Percentiles rank a stretch among this genome's conserved stretches.
These are phyloP conservation scores for Stigmatopora nigra DNA, from an alignment of 2,113 vertebrate genomes.

Conservation along the genomic window DNA sequence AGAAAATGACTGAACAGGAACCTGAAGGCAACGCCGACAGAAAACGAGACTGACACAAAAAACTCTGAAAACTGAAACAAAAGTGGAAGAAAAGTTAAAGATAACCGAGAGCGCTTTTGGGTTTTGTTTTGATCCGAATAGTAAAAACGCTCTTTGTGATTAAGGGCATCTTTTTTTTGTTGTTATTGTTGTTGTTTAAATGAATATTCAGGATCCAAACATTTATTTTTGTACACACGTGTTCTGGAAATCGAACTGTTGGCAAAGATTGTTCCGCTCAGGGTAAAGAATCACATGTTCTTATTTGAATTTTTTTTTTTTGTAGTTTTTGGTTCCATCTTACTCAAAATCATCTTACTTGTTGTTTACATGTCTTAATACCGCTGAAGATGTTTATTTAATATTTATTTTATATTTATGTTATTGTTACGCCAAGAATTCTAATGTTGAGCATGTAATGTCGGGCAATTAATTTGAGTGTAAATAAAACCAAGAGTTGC, in stretches of 20 bases:
- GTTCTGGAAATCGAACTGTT: constrained; percentile 25
- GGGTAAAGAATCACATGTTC: constrained; percentile 50
- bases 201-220: constrained; percentile 29
- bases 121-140: constrained; percentile 25
- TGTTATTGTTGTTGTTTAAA: constrained; percentile 29
- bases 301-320: constrained; percentile 28
- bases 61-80: constrained; percentile 33
- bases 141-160: constrained; percentile 24
- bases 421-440: constrained; percentile 38
- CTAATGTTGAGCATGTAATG: constrained; percentile 24
- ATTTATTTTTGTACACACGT: constrained; percentile 20
- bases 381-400: constrained; percentile 57
- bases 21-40: constrained; percentile 31
- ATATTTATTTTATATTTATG: constrained; percentile 69
- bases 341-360: constrained; percentile 21
- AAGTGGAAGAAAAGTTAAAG: neutral
- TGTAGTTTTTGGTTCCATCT: constrained; percentile 23
- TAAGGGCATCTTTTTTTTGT: constrained; percentile 9
- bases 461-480: constrained; percentile 30
- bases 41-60: constrained; percentile 35
- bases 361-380: constrained; percentile 67
- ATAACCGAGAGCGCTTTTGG: constrained; percentile 10
- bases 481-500: constrained; percentile 52
- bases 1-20: constrained; percentile 45
- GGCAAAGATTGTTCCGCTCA: constrained; percentile 51